A percentile compares a stretch with the other conserved stretches of the same genome.
Conservation (phyloP, 1,140 invertebrate genomes). For the Oppia nitens region DNA sequence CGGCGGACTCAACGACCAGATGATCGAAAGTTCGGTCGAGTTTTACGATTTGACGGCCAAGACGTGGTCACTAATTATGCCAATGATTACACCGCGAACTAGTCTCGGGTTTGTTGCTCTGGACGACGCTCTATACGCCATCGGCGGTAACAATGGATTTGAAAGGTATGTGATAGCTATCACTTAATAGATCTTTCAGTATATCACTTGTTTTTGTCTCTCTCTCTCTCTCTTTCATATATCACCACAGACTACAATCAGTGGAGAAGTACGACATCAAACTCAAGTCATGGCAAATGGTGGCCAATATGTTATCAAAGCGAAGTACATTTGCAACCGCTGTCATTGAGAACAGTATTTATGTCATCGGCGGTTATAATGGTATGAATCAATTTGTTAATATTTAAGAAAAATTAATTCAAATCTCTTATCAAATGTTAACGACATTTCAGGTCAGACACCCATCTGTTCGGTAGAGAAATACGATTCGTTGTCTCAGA, state of each 20-base stretch:
- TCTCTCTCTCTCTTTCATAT: too few relatives aligned
- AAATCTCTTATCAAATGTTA: not conserved
- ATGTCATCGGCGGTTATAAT: slow-evolving; percentile 17
- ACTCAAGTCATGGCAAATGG: slow-evolving; percentile 14
- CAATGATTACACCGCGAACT: slow-evolving; percentile 57
- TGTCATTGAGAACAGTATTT: slow-evolving; percentile 18
- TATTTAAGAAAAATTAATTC: not conserved
- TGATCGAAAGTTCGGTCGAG: slow-evolving; percentile 29
- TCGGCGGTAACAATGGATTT: slow-evolving; percentile 56
- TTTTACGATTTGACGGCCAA: slow-evolving; percentile 29
- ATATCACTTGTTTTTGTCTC: too few relatives aligned
- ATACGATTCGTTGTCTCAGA: not conserved
- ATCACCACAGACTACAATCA: slow-evolving; percentile 10
- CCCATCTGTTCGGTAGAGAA: slow-evolving; percentile 9
- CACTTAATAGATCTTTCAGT: not conserved
- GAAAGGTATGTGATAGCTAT: slow-evolving; percentile 27
- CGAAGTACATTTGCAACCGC: slow-evolving; percentile 19
- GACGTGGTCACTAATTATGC: slow-evolving; percentile 49
- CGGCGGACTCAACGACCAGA: slow-evolving; percentile 33
- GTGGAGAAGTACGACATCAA: slow-evolving; percentile 19
- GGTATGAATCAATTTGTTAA: slow-evolving; percentile 3
- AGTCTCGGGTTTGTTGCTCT: slow-evolving; percentile 56
- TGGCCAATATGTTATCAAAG: slow-evolving; percentile 9
- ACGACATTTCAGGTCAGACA: not conserved
- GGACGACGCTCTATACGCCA: slow-evolving; percentile 47